Evolutionary conservation across 2,113 vertebrate genomes (phyloP), one percentile per base, ranked within the genome.

Genomic region (Gavia stellata): DNA sequence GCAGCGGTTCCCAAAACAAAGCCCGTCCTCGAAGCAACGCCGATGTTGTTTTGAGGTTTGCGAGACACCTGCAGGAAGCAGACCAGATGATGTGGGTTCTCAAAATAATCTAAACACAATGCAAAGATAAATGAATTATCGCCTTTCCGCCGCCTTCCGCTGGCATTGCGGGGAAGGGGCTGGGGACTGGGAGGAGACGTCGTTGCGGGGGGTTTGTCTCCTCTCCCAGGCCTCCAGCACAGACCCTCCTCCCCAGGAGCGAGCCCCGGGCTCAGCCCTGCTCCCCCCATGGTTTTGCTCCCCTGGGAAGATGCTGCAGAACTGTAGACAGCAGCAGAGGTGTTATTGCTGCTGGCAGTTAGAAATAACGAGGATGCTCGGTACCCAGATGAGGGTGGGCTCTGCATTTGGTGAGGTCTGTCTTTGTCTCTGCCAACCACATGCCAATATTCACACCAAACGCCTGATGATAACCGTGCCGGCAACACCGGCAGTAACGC

Each of bases 401-500:
- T 67, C 55, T 62, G 88, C 3, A 0, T 31, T 17, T 9, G 26
- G 15, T 11, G 55, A 28, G 56, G 21, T 45, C 33, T 38, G 31
- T 3, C 45, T 6, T 12, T 17, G 62, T 10, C 81, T 23, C 26
- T 71, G 68, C 36, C 44, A 36, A 8, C 34, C 9, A 0, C 34
- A 0, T 5, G 10, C n/a, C 68, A 3, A 2, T 18, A 55, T 11
- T 14, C 7, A 0, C 61, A 2, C 1, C 40, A 0, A 14, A 3
- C 3, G 0, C 12, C 23, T 0, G 15, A 1, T 0, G 15, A 1
- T 12, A 8, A 0, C 16, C 0, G 1, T 1, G 1, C 31, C 3
- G 12, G 59, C 2, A 18, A 1, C 14, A 1, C 28, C 2, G 3
- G 8, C 73, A 1, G 7, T 89, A 58, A 92, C 19, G 0, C 42